A percentile compares a stretch with the other conserved stretches of the same genome.
Evolutionary conservation across 2,888 invertebrate species (phyloP).

Genomic region (Brenthis daphne): DNA sequence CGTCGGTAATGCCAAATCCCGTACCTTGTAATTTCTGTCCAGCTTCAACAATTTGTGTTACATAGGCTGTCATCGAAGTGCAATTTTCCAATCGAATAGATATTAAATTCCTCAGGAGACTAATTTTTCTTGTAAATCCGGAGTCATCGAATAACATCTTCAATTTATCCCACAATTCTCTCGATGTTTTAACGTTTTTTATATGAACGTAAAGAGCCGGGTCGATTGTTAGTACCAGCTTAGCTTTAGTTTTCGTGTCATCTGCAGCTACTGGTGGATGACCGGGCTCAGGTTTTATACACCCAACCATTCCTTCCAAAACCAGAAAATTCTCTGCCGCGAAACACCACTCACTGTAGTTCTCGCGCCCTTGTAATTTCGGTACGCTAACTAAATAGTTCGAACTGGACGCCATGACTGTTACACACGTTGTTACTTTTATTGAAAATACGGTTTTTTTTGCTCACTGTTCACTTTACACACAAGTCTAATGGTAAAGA

Average conservation of each 20-base stretch:
- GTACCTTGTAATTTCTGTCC: conserved; percentile 9
- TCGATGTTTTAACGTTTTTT: background rate
- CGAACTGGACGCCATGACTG: too few relatives aligned
- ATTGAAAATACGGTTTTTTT: too few relatives aligned
- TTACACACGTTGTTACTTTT: too few relatives aligned
- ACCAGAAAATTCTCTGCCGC: conserved; percentile 25
- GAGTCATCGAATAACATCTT: conserved; percentile 28
- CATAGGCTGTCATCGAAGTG: conserved; percentile 1
- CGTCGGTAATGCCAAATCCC: conserved; percentile 6
- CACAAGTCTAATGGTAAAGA: too few relatives aligned
- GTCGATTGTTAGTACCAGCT: conserved; percentile 34
- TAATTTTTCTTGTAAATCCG: conserved; percentile 19
- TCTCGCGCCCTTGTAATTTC: too few relatives aligned
- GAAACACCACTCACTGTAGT: too few relatives aligned
- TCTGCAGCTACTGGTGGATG: conserved; percentile 19
- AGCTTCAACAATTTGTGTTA: conserved; percentile 16
- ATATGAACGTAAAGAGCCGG: conserved; percentile 4
- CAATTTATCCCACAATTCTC: conserved; percentile 29
- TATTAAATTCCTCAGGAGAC: background rate
- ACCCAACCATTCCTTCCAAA: conserved; percentile 20
- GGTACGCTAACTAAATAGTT: too few relatives aligned
- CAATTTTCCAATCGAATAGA: conserved; percentile 2
- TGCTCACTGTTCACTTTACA: too few relatives aligned
- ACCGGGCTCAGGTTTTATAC: conserved; percentile 13
- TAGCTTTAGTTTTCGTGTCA: conserved; percentile 32